A percentile compares a stretch with the other conserved stretches of the same genome.
Conservation (phyloP, 2,797 vertebrate genomes). For the Phoxinus dragarum region DNA sequence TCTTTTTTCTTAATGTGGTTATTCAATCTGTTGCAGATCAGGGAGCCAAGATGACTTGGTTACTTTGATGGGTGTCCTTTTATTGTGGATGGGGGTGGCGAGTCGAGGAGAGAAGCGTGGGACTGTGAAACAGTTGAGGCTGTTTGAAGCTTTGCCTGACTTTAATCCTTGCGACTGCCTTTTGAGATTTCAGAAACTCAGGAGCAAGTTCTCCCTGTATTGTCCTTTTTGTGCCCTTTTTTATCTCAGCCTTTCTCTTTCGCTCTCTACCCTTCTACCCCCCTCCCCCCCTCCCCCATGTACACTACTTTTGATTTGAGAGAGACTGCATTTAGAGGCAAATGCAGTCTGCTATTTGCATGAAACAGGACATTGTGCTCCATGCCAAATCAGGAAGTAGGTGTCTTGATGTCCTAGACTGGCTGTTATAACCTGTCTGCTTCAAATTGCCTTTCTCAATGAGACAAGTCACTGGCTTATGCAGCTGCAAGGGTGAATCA, state of each 20-base stretch:
- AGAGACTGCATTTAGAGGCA: slow-evolving; percentile 11
- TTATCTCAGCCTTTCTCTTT: slow-evolving; percentile 5
- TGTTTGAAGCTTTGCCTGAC: slow-evolving; percentile 74
- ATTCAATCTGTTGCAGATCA: slow-evolving; percentile 25
- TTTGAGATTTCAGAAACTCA: slow-evolving; percentile 25
- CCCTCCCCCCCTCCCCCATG: no score
- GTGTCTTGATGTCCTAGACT: slow-evolving; percentile 20
- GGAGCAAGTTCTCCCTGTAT: slow-evolving; percentile 24
- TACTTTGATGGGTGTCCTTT: slow-evolving; percentile 42
- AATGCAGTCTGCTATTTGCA: slow-evolving; percentile 20
- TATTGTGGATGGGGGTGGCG: slow-evolving; percentile 38
- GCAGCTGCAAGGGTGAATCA: slow-evolving; percentile 8
- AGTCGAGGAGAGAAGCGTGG: slow-evolving; percentile 68
- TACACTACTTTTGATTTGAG: slow-evolving; percentile 2
- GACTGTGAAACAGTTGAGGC: slow-evolving; percentile 63
- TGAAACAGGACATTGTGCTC: slow-evolving; percentile 26
- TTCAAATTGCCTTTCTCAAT: slow-evolving; percentile 24
- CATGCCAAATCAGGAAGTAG: neutral
- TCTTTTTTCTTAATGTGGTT: neutral
- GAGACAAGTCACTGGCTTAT: neutral
- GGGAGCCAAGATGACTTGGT: slow-evolving; percentile 39
- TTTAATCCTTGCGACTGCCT: slow-evolving; percentile 77
- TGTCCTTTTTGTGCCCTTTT: slow-evolving; percentile 17
- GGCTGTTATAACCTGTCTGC: slow-evolving; percentile 15
- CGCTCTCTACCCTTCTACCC: neutral